Base-by-base conservation (phyloP, 2,113 vertebrate genomes). In the Phainopepla nitens region DNA sequence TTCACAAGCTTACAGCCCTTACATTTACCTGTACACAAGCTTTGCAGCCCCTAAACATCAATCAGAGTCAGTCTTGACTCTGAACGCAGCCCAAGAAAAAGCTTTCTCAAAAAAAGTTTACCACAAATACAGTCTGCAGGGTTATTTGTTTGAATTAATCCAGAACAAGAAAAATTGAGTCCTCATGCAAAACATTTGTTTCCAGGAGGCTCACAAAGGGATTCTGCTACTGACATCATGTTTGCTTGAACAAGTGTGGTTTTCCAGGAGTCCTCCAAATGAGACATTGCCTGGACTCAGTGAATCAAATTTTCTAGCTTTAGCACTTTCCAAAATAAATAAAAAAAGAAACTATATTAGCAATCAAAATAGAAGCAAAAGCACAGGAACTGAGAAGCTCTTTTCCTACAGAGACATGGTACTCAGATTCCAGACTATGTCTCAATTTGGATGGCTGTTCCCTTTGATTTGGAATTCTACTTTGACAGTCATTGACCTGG, bases 141-240 rank as follows among this genome's bases (percentile, higher is more conserved):
- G 62, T 72, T 83, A 91, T 84, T 62, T 89, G 31, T 44, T n/a
- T 49, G 44, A 94, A 90, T 35, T 21, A 85, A 79, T 64, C 71
- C 66, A 44, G 54, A 96, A 90, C 44, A 89, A 84, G 78, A 93
- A 94, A 91, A 94, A 90, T 29, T 57, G 44, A 95, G 66, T 73
- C 75, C 66, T 94, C 53, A 65, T 82, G 85, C 53, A 94, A 95
- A 95, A 61, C 62, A 84, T 72, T 82, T 79, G 66, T 87, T 95
- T 93, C 87, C 73, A 91, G 78, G n/a, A 93, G 65, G 53, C 79
- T 88, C 84, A 91, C 47, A 84, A 91, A 91, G 51, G 54, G 49
- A 95, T 95, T 83, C 68, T 84, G 93, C 93, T 95, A 90, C 87
- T 87, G 57, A 93, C 66, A 94, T 35, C 0, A 7, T 78, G 57